Base-by-base conservation (phyloP, 2,797 vertebrate species). In the Lagorchestes hirsutus region DNA sequence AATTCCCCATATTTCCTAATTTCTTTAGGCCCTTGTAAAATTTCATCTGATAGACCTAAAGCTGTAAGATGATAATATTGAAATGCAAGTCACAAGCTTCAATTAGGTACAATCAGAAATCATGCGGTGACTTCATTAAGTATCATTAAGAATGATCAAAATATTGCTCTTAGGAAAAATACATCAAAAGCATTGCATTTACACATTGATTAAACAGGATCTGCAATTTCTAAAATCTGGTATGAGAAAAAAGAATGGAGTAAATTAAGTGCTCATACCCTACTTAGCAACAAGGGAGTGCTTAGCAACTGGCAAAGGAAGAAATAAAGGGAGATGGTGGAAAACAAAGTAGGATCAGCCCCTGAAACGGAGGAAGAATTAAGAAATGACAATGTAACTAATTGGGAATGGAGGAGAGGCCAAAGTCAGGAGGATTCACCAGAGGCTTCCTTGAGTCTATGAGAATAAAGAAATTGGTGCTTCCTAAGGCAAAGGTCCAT, bases 101-200 rank as follows among this genome's bases (percentile, higher is more conserved):
- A 99, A 99, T 99, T 99, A 99, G 98, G 98, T 99, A 98, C 98
- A 99, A 99, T 99, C 98, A 98, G 98, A 99, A 99, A 99, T 99
- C 99, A 99, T 98, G 99, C 98, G 94, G 99, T 99, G 99, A 99
- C 98, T 99, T 99, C 99, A 99, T 99, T 99, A 99, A 99, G 98
- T 99, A 99, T 99, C 99, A 99, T 99, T 99, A 99, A 99, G 98
- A 99, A 99, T 99, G 98, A 99, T 99, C 98, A 99, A 99, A 99
- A 99, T 99, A 99, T 99, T 99, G 98, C 99, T 99, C 98, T 99
- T 99, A 99, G 98, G 98, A 98, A 99, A 99, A 99, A 99, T 99
- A 99, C 98, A 99, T 99, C 99, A 99, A 99, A 99, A 99, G 98
- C 98, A 98, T 98, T 98, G 98, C 98, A 99, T 99, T 99, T 99